phyloP scores from a whole-genome alignment of 2,113 vertebrate genomes.

The Crotalus horridus region DNA sequence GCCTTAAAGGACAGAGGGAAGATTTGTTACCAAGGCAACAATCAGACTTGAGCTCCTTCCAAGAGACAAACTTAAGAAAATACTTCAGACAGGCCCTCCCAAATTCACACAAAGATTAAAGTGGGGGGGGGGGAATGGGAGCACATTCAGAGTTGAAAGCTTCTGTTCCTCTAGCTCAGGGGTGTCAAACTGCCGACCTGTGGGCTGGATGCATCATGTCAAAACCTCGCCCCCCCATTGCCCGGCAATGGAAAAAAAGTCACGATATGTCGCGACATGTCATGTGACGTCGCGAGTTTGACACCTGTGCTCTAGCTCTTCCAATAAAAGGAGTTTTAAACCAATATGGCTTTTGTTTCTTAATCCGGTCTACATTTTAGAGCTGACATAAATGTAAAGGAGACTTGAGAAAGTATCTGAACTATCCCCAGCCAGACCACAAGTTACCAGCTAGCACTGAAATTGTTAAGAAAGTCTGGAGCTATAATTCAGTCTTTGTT shows the following conservation, averaged over 20 bases:
- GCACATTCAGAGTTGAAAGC: not conserved
- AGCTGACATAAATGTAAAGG: not conserved
- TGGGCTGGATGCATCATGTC: no score
- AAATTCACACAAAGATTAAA: not conserved
- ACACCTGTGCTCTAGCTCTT: not conserved
- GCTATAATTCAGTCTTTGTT: not conserved
- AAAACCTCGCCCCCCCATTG: no score
- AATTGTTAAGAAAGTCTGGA: not conserved
- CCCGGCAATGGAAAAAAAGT: no score
- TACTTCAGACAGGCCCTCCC: not conserved
- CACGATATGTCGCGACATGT: no score
- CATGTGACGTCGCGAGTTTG: no score
- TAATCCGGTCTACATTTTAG: not conserved
- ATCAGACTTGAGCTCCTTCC: not conserved
- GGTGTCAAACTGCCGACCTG: no score
- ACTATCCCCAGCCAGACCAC: not conserved
- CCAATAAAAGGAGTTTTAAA: not conserved
- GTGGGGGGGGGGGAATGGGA: not conserved
- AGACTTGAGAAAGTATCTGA: not conserved
- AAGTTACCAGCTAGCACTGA: not conserved
- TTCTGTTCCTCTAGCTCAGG: not conserved
- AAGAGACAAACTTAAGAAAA: not conserved
- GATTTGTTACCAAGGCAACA: not conserved
- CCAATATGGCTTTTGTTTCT: not conserved
- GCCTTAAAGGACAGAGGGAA: not conserved